Conservation (phyloP, 2,888 invertebrate species). For the Apocheima hispidaria region DNA sequence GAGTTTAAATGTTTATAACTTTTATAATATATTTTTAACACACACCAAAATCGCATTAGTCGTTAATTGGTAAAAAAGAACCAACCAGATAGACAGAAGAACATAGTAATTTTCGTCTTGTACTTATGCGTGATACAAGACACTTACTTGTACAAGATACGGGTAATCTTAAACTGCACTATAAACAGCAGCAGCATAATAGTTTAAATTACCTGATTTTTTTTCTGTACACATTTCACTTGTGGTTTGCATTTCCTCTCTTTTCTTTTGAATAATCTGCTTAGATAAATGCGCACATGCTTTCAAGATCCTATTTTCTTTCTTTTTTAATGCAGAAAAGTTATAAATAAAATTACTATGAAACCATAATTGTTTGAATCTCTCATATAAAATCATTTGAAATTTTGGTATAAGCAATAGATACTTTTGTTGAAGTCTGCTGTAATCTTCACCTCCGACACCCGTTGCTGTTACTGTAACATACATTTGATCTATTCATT, state of each 20-base stretch:
- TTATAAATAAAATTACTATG: constrained; percentile 34
- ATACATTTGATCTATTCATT: no score
- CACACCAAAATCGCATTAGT: no score
- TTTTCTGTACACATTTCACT: not conserved
- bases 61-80: no score
- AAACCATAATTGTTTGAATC: constrained; percentile 7
- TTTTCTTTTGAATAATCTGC: constrained; percentile 5
- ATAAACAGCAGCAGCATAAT: no score
- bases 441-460: not conserved
- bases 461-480: constrained; percentile 6
- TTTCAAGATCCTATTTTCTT: constrained; percentile 47
- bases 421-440: constrained; percentile 6
- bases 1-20: no score
- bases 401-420: constrained; percentile 1
- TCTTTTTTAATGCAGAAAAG: constrained; percentile 47
- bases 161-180: no score
- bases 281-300: constrained; percentile 49
- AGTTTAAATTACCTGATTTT: not conserved
- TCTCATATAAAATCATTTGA: constrained; percentile 9
- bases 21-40: no score
- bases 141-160: no score
- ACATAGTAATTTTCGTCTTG: no score
- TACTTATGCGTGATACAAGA: no score
- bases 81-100: no score
- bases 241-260: not conserved